A percentile compares a stretch with the other conserved stretches of the same genome.
Conservation (phyloP, 2,888 invertebrate genomes). For the Bellardia bayeri region DNA sequence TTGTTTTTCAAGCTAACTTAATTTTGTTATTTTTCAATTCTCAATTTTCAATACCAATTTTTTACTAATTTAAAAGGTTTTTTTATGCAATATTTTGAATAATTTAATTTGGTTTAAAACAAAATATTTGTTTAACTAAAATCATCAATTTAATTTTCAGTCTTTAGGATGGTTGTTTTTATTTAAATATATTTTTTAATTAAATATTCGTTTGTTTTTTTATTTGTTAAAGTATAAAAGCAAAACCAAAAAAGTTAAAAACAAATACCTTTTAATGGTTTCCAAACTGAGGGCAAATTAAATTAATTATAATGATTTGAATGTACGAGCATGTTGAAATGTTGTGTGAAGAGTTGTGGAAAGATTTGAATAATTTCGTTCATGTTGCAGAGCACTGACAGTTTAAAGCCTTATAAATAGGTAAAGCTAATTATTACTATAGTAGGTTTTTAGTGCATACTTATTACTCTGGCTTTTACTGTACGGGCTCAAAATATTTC, state of each 20-base stretch:
- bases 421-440: no score
- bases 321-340: not conserved
- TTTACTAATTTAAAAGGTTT: constrained; percentile 16
- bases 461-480: not conserved
- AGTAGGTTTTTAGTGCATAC: no score
- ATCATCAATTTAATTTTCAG: constrained; percentile 70
- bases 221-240: no score
- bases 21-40: not conserved
- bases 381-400: not conserved
- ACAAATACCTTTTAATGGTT: not conserved
- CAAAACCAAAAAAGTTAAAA: no score
- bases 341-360: not conserved
- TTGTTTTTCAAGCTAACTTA: not conserved
- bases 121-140: not conserved
- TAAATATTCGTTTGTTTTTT: constrained; percentile 40
- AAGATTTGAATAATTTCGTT: not conserved
- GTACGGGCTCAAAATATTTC: not conserved
- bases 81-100: constrained; percentile 5
- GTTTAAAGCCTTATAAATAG: not conserved
- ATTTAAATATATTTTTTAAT: constrained; percentile 14
- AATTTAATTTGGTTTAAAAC: not conserved
- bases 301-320: not conserved
- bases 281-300: not conserved
- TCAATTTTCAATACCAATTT: constrained; percentile 43
- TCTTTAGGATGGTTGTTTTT: constrained; percentile 61